These are phyloP conservation scores for Morone saxatilis DNA, from an alignment of 2,113 vertebrate species.

Conservation along the genomic window DNA sequence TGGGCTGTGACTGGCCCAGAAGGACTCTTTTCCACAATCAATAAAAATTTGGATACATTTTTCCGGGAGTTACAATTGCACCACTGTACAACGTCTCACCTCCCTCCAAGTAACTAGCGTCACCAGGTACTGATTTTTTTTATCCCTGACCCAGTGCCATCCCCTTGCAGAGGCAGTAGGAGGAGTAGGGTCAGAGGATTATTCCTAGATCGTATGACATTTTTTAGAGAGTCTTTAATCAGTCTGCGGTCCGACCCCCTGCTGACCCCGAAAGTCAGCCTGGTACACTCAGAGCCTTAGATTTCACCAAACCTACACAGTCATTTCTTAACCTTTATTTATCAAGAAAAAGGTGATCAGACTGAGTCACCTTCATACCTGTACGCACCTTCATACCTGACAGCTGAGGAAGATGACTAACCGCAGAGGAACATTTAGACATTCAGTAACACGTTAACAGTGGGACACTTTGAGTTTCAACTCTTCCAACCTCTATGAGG, in stretches of 20 bases:
- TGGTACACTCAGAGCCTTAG: conserved; percentile 18
- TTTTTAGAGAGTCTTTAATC: conserved; percentile 21
- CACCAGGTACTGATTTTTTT: not conserved
- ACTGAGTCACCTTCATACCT: conserved; percentile 15
- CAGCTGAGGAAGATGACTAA: not conserved
- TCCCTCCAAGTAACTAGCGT: not conserved
- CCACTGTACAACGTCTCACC: not conserved
- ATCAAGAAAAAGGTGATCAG: not conserved
- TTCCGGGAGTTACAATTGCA: too few relatives aligned
- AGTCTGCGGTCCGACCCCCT: not conserved
- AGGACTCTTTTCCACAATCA: too few relatives aligned
- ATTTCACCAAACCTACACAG: conserved; percentile 14
- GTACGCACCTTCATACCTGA: not conserved
- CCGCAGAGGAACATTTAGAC: not conserved
- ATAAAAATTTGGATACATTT: too few relatives aligned
- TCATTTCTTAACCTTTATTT: conserved; percentile 28
- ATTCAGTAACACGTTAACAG: not conserved
- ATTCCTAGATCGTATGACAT: conserved; percentile 27
- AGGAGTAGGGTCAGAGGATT: conserved; percentile 8
- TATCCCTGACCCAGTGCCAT: not conserved
- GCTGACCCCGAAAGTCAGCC: not conserved
- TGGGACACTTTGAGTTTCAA: not conserved
- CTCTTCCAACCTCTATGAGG: not conserved
- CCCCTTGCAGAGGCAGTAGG: not conserved
- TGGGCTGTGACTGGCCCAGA: too few relatives aligned